phyloP scores from a whole-genome alignment of 2,797 vertebrate species.

The Rhynchotus rufescens region DNA sequence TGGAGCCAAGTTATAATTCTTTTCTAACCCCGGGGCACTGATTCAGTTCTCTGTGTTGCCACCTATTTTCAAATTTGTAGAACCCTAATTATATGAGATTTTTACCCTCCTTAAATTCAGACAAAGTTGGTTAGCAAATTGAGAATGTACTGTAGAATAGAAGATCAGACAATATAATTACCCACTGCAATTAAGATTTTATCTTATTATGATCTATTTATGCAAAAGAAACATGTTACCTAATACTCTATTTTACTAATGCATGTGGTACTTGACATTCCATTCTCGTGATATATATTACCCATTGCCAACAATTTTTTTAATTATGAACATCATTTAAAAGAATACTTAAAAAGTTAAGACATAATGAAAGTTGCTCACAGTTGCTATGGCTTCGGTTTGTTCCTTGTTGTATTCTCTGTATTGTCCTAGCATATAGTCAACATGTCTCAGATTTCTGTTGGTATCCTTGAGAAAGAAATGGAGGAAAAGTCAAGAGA shows the following conservation, averaged over 20 bases:
- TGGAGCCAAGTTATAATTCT: background rate
- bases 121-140: background rate
- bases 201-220: background rate
- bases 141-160: background rate
- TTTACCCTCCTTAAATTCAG: background rate
- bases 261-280: background rate
- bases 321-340: background rate
- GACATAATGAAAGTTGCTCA: slow-evolving; percentile 73
- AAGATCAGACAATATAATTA: background rate
- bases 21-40: background rate
- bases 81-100: background rate
- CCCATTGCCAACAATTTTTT: background rate
- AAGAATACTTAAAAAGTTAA: background rate
- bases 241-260: background rate
- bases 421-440: slow-evolving; percentile 92
- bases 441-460: slow-evolving; percentile 90
- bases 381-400: slow-evolving; percentile 87
- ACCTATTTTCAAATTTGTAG: background rate
- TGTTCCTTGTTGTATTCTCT: slow-evolving; percentile 89
- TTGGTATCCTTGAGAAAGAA: slow-evolving; percentile 88
- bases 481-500: slow-evolving; percentile 7
- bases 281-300: background rate
- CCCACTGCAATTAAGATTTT: background rate
- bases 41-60: background rate
- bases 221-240: background rate